A percentile compares a stretch with the other conserved stretches of the same genome.
Evolutionary conservation across 2,113 vertebrate species (phyloP).

Genomic region (Nothocercus julius): DNA sequence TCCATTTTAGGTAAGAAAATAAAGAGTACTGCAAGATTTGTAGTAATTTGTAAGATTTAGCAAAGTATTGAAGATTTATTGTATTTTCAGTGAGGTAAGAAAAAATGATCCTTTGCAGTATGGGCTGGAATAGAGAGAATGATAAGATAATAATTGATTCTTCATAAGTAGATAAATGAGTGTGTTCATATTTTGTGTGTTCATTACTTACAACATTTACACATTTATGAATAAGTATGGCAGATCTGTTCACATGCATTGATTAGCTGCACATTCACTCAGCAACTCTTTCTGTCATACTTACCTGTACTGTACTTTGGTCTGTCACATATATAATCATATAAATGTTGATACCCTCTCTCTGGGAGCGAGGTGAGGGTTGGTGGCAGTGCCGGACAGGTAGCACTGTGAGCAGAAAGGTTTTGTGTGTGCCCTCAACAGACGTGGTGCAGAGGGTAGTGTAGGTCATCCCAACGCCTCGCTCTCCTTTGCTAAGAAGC

Average conservation of each 20-base stretch:
- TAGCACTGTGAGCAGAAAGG: fast-evolving
- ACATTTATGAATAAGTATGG: constrained; percentile 67
- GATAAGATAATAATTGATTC: constrained; percentile 71
- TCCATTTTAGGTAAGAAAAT: constrained; percentile 22
- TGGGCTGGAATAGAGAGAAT: constrained; percentile 52
- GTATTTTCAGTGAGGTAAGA: constrained; percentile 67
- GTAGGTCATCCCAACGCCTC: background rate
- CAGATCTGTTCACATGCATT: constrained; percentile 48
- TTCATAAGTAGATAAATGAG: constrained; percentile 69
- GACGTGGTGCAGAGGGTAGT: background rate
- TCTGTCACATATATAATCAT: constrained; percentile 2
- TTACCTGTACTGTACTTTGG: constrained; percentile 4
- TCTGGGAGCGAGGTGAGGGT: background rate
- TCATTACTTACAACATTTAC: constrained; percentile 73
- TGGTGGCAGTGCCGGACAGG: background rate
- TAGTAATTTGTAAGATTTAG: constrained; percentile 62
- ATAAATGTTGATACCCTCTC: background rate
- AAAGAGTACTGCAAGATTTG: constrained; percentile 27
- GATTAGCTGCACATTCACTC: constrained; percentile 52
- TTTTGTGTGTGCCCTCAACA: background rate
- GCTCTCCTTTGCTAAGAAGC: background rate
- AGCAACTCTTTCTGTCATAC: constrained; percentile 65
- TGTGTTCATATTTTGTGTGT: constrained; percentile 69
- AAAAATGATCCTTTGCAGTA: constrained; percentile 52
- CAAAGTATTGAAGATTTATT: constrained; percentile 68